Evolutionary conservation across 2,888 invertebrate genomes (phyloP).

Genomic region (Abrostola triplasia): DNA sequence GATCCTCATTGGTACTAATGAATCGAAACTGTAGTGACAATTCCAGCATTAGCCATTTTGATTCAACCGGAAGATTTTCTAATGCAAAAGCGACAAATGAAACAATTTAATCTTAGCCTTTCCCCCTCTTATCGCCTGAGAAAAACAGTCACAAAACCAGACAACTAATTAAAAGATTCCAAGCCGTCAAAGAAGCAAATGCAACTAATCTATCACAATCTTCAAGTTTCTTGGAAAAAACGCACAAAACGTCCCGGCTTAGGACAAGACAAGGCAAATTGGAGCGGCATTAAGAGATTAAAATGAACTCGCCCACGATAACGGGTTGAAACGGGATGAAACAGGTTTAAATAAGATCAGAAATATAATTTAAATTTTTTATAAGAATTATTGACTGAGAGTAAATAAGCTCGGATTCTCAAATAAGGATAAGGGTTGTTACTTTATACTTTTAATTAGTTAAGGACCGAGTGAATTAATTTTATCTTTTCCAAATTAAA

Average conservation of each 20-base stretch:
- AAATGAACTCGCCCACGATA: constrained; percentile 38
- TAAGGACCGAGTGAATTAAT: background rate
- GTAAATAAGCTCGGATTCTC: constrained; percentile 18
- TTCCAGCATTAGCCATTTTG: no score
- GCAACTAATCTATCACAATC: constrained; percentile 45
- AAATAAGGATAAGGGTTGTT: constrained; percentile 2
- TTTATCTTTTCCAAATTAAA: constrained; percentile 10
- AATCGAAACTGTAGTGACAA: no score
- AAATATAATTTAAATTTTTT: constrained; percentile 46
- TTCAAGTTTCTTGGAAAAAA: constrained; percentile 36
- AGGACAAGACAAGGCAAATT: constrained; percentile 46
- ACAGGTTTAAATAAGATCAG: constrained; percentile 44
- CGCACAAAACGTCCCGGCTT: constrained; percentile 23
- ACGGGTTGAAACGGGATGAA: constrained; percentile 42
- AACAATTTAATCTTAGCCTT: constrained; percentile 17
- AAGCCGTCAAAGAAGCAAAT: constrained; percentile 34
- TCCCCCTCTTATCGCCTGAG: constrained; percentile 1
- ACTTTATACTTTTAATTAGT: constrained; percentile 10
- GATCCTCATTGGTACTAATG: no score
- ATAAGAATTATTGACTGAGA: constrained; percentile 34
- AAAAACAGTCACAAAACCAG: constrained; percentile 26
- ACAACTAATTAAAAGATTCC: constrained; percentile 47
- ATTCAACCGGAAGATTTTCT: constrained; percentile 1
- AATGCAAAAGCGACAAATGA: background rate
- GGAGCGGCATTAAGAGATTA: constrained; percentile 50